Base-by-base conservation (phyloP, 2,888 invertebrate species). In the Diloba caeruleocephala region DNA sequence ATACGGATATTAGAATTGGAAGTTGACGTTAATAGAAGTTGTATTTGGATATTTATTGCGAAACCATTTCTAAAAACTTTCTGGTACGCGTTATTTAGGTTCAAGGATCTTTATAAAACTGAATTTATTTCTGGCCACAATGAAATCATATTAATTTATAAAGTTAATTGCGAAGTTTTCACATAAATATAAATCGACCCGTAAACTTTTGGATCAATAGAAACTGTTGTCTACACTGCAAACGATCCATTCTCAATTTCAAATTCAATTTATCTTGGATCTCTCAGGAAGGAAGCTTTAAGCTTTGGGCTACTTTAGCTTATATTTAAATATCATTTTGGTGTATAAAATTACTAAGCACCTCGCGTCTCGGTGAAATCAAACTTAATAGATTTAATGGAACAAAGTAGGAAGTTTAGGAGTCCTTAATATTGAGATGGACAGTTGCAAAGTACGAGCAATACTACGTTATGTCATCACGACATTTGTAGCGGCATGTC, bases 391-490 rank as follows among this genome's bases (percentile, higher is more conserved):
- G 42, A 66, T 34, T 62, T 53, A 62, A 66, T 66, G 61, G 52
- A 52, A 38, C 39, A 12, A 63, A 54, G 61, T 49, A 63, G 62
- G 63, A 63, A 63, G 67, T 59, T 56, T 56, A 28, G 25, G 28
- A 58, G 46, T 44, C 31, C 46, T 28, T 23, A 15, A 51, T 42
- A 71, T 71, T 63, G 63, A 70, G 71, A 73, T 59, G 48, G 71
- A 71, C 71, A 67, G 71, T 49, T 63, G 41, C 54, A 56, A 58
- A 59, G 63, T 61, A 71, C 60, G 46, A 15, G 57, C 48, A 49
- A 51, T 53, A 61, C 56, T 56, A 37, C 23, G 59, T 62, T 60
- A 70, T 60, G 44, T 73, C 59, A 70, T 41, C 41, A 39, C 38
- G 63, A 38, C 21, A 26, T 39, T 48, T 43, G 55, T 46, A 21